These are phyloP conservation scores for Cryptoleucopteryx plumbea DNA, from an alignment of 2,113 vertebrate species.

Conservation along the genomic window DNA sequence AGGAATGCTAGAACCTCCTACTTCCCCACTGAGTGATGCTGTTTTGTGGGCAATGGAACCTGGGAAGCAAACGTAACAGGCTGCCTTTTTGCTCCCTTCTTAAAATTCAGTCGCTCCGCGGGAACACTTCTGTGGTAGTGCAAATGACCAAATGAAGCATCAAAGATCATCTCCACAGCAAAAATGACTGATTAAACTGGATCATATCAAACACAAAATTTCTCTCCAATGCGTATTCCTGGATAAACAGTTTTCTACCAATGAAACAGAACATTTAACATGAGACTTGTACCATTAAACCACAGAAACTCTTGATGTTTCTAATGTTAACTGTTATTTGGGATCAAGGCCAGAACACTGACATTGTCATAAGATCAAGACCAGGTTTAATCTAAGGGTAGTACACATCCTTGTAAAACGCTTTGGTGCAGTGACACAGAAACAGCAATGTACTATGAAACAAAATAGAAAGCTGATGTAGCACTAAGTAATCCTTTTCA, in stretches of 20 bases:
- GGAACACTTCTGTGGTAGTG: neutral
- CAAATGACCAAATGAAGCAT: slow-evolving; percentile 1
- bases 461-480: neutral
- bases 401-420: neutral
- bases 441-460: neutral
- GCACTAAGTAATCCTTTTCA: neutral
- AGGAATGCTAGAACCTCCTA: slow-evolving; percentile 55
- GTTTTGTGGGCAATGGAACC: slow-evolving; percentile 36
- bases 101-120: neutral
- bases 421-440: neutral
- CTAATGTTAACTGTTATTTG: neutral
- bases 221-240: neutral
- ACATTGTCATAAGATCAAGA: neutral
- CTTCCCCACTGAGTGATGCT: slow-evolving; percentile 46
- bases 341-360: neutral
- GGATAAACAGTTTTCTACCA: neutral
- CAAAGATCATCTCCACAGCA: neutral
- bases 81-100: slow-evolving; percentile 24
- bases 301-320: neutral
- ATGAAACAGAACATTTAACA: neutral
- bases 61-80: slow-evolving; percentile 25
- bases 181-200: neutral
- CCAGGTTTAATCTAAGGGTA: neutral
- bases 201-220: neutral
- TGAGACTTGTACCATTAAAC: neutral